Evolutionary conservation across 2,888 invertebrate species (phyloP).

Genomic region (Scrobipalpa costella): DNA sequence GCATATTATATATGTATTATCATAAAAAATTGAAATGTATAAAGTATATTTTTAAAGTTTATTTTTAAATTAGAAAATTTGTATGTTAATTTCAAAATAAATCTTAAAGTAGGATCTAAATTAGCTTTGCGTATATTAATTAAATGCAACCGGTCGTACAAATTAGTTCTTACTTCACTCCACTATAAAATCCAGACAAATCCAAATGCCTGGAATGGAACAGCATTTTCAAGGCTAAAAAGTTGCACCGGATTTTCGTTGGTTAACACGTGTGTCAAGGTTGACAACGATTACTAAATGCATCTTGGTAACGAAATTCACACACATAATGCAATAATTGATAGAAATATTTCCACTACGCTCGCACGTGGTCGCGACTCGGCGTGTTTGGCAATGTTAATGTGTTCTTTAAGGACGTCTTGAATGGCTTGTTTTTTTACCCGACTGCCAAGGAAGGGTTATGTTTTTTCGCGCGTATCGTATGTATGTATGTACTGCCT

Average conservation of each 20-base stretch:
- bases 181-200: constrained; percentile 17
- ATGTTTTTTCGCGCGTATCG: no score
- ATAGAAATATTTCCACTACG: constrained; percentile 33
- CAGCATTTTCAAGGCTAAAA: constrained; percentile 18
- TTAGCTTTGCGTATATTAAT: no score
- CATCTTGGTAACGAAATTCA: constrained; percentile 34
- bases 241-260: constrained; percentile 25
- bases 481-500: no score
- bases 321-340: constrained; percentile 37
- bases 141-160: no score
- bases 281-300: constrained; percentile 36
- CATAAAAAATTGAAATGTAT: no score
- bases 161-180: not conserved
- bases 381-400: constrained; percentile 8
- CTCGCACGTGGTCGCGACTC: constrained; percentile 15
- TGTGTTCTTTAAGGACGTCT: constrained; percentile 3
- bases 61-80: no score
- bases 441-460: no score
- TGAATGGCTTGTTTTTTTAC: not conserved
- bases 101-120: no score
- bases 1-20: no score
- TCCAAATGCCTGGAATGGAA: constrained; percentile 15
- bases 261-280: constrained; percentile 38
- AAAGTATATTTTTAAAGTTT: no score
- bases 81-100: no score